Evolutionary conservation across 2,113 vertebrate species (phyloP).

Genomic region (Heliornis fulica): DNA sequence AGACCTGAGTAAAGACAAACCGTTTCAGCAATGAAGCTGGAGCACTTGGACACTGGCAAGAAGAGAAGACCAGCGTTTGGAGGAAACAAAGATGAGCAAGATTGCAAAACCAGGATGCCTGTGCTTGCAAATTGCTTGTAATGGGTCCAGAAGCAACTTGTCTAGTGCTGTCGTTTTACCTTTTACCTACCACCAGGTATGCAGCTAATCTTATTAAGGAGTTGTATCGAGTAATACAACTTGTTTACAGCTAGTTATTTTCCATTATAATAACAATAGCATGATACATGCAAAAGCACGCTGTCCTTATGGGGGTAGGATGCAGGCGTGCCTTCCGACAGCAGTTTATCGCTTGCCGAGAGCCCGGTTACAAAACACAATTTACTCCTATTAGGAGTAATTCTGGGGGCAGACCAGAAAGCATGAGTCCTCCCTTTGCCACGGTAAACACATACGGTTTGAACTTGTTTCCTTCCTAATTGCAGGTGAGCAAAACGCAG

Average conservation of each 20-base stretch:
- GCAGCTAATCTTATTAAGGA: neutral
- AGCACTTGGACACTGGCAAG: neutral
- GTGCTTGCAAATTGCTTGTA: conserved; percentile 1
- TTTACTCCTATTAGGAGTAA: neutral
- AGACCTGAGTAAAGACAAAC: neutral
- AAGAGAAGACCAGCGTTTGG: neutral
- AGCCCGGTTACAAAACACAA: neutral
- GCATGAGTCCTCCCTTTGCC: neutral
- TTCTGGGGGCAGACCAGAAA: neutral
- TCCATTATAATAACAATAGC: conserved; percentile 3
- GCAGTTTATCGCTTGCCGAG: neutral
- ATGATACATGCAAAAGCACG: neutral
- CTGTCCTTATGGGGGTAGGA: neutral
- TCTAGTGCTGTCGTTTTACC: conserved; percentile 18
- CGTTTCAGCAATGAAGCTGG: neutral
- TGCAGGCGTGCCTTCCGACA: neutral
- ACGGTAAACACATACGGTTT: neutral
- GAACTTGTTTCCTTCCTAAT: conserved; percentile 9
- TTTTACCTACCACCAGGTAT: conserved; percentile 45
- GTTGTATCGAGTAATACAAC: neutral
- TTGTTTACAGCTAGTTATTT: conserved; percentile 7
- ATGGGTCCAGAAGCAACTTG: conserved; percentile 35
- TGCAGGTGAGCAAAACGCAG: neutral
- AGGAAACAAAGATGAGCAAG: conserved; percentile 15
- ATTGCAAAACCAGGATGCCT: conserved; percentile 16